phyloP scores from a whole-genome alignment of 2,113 vertebrate genomes.

The Myrmecobius fasciatus region DNA sequence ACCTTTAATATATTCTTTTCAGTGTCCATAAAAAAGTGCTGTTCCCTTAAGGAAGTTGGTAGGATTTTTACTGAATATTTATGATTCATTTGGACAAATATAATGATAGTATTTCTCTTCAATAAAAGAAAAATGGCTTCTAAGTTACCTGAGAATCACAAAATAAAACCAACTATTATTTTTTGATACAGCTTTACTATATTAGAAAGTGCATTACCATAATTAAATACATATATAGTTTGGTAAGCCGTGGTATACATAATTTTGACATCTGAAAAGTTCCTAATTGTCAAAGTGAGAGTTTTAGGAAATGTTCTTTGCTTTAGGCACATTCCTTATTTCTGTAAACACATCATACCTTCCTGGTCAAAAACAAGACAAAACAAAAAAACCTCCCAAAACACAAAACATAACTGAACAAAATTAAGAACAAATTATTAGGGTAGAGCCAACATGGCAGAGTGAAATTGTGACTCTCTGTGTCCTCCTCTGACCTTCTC shows the following conservation, averaged over 20 bases:
- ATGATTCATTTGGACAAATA: neutral
- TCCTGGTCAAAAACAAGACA: neutral
- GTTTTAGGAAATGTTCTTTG: neutral
- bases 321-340: neutral
- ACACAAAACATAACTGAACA: neutral
- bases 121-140: neutral
- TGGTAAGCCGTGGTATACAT: neutral
- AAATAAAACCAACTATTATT: neutral
- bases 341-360: neutral
- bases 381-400: neutral
- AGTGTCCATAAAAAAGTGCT: slow-evolving; percentile 24
- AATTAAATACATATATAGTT: neutral
- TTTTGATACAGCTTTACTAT: neutral
- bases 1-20: neutral
- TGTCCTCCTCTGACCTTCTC: no score
- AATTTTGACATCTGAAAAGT: neutral
- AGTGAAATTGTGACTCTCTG: no score
- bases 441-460: no score
- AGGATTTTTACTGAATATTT: neutral
- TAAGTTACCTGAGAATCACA: neutral
- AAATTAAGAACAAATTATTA: neutral
- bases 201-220: slow-evolving; percentile 26
- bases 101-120: no score
- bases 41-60: neutral
- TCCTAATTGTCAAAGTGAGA: neutral